A percentile compares a stretch with the other conserved stretches of the same genome.
Conservation (phyloP, 2,888 invertebrate species). For the Ichneumoninae sp. region DNA sequence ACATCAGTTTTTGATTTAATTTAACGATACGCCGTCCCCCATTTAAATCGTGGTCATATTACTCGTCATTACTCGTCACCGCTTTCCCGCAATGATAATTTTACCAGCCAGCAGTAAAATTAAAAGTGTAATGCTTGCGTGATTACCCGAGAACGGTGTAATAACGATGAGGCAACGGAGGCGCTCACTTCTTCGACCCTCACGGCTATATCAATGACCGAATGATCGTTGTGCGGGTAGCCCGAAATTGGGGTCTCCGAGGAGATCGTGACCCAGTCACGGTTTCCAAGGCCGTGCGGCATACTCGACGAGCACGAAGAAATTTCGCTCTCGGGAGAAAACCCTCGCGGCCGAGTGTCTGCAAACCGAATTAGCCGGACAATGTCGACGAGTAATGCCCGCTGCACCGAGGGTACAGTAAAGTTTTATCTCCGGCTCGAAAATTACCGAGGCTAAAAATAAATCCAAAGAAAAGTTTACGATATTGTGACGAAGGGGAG, state of each 20-base stretch:
- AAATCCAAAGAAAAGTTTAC: constrained; percentile 32
- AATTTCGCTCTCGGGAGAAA: constrained; percentile 24
- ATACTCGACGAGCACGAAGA: constrained; percentile 3
- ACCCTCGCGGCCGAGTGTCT: constrained; percentile 38
- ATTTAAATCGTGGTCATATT: background rate
- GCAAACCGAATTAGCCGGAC: constrained; percentile 58
- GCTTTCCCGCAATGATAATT: background rate
- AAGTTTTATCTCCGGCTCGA: constrained; percentile 27
- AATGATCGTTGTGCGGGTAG: constrained; percentile 41
- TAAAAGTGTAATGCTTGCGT: constrained; percentile 23
- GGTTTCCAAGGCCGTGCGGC: constrained; percentile 47
- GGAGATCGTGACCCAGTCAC: constrained; percentile 64
- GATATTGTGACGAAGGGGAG: constrained; percentile 18
- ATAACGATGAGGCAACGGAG: constrained; percentile 31
- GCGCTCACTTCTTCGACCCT: background rate
- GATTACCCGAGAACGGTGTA: constrained; percentile 9
- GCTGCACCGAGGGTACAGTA: constrained; percentile 23
- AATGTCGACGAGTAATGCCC: constrained; percentile 32
- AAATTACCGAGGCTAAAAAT: constrained; percentile 7
- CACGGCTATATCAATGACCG: constrained; percentile 39
- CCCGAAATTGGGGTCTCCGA: constrained; percentile 39
- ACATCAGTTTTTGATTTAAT: background rate
- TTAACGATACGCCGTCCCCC: background rate
- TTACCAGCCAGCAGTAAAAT: constrained; percentile 7
- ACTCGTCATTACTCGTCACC: background rate